Evolutionary conservation across 2,797 vertebrate genomes (phyloP), one percentile per base, ranked within the genome.

Genomic region (Fistularia tabacaria): DNA sequence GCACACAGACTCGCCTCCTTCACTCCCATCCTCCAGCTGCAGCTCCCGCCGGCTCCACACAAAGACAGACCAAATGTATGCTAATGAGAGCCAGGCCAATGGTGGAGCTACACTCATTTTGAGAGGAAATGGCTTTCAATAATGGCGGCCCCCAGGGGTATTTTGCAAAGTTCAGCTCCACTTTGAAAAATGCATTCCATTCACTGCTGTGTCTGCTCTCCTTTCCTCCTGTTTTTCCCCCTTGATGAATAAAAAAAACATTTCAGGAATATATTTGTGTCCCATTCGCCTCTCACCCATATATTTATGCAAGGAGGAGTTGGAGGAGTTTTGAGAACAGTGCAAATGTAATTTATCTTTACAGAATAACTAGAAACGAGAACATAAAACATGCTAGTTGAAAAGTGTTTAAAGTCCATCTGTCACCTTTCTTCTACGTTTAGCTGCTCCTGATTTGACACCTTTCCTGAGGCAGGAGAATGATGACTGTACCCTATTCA

Each of bases 101-200:
- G 73, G 84, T 74, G 78, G 81, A 82, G 83, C 82, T 59, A 51
- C 76, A 79, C 82, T 87, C 83, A 85, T 86, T 89, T 86, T 80
- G 81, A 85, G 85, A 85, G 85, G 88, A 90, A 90, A 89, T 89
- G 87, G 86, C 82, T 85, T 80, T 81, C 84, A 90, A 85, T 86
- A 84, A 87, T 86, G 74, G 82, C 59, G 51, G 66, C 77, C 82
- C 87, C 84, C 62, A 55, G 82, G 86, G 84, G 82, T 76, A 76
- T 71, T 74, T 81, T 69, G 76, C 82, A 77, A 88, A 90, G 84
- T 87, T 86, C 85, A 85, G 79, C 78, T 74, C 59, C 36, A 79
- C 76, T 85, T 82, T 81, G 81, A 87, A 86, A 90, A 88, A 88
- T 80, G 73, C 81, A 85, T 85, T 84, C 78, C 85, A 82, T 85